A percentile compares a stretch with the other conserved stretches of the same genome.
These are phyloP conservation scores for Diceros bicornis DNA, from an alignment of 2,797 vertebrate species.

Conservation along the genomic window DNA sequence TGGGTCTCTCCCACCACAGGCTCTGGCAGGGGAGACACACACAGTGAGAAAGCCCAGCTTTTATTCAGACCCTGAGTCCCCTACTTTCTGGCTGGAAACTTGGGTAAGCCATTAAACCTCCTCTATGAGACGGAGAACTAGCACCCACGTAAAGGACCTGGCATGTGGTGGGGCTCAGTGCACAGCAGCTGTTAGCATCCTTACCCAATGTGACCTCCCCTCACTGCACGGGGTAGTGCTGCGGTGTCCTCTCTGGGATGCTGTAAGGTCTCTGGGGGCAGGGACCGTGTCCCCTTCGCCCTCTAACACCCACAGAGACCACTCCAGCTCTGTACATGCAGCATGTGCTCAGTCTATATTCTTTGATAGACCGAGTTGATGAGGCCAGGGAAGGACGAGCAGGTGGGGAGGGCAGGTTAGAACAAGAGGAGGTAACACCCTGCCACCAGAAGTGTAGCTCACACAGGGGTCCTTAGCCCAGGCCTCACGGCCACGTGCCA, in stretches of 20 bases:
- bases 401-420: not conserved
- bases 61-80: not conserved
- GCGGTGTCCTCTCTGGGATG: rapidly evolving
- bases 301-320: not conserved
- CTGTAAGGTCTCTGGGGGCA: not conserved
- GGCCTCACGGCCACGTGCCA: rapidly evolving
- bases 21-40: not conserved
- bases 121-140: not conserved
- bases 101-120: not conserved
- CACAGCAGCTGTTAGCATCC: not conserved
- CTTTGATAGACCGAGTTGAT: not conserved
- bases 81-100: not conserved
- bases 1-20: not conserved
- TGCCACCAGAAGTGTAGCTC: too few relatives aligned
- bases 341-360: not conserved
- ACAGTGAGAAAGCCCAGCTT: not conserved
- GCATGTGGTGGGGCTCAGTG: not conserved
- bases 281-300: not conserved
- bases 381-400: not conserved
- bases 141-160: rapidly evolving
- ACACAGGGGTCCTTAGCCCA: not conserved
- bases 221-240: rapidly evolving
- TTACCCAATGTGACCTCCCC: not conserved
- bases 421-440: rapidly evolving
- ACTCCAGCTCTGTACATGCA: not conserved